These are phyloP conservation scores for Hephaestus fuliginosus DNA, from an alignment of 2,797 vertebrate species.

Conservation along the genomic window DNA sequence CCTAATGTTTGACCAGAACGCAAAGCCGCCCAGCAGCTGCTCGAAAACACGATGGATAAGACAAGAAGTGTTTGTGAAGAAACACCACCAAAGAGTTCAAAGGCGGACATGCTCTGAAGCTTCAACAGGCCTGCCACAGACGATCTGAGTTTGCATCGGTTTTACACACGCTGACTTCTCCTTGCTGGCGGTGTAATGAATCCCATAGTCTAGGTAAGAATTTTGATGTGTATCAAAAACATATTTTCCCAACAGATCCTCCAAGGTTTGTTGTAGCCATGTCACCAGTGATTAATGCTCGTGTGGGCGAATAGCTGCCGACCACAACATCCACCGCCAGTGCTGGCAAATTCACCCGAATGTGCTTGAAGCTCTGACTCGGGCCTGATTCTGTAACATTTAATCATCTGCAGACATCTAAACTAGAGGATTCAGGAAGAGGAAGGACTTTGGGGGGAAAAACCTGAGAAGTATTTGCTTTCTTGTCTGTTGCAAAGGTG, in stretches of 20 bases:
- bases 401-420: constrained; percentile 24
- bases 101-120: background rate
- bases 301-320: constrained; percentile 3
- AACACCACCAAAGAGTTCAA: constrained; percentile 1
- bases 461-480: background rate
- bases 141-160: constrained; percentile 15
- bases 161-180: constrained; percentile 24
- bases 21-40: too few species aligned
- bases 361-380: background rate
- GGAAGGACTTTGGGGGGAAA: background rate
- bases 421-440: constrained; percentile 1
- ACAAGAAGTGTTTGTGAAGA: background rate
- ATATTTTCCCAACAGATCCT: background rate
- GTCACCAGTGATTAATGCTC: constrained; percentile 17
- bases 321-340: constrained; percentile 2
- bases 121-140: constrained; percentile 17
- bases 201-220: constrained; percentile 12
- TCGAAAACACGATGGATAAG: background rate
- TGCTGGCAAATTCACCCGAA: constrained; percentile 30
- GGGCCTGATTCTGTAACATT: constrained; percentile 8
- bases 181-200: constrained; percentile 18
- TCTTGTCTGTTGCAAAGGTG: background rate
- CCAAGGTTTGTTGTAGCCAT: constrained; percentile 13
- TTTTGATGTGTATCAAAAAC: constrained; percentile 21
- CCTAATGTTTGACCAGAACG: too few species aligned